These are phyloP conservation scores for Drosophila simulans DNA, from an alignment of 1,140 invertebrate genomes.

Conservation along the genomic window DNA sequence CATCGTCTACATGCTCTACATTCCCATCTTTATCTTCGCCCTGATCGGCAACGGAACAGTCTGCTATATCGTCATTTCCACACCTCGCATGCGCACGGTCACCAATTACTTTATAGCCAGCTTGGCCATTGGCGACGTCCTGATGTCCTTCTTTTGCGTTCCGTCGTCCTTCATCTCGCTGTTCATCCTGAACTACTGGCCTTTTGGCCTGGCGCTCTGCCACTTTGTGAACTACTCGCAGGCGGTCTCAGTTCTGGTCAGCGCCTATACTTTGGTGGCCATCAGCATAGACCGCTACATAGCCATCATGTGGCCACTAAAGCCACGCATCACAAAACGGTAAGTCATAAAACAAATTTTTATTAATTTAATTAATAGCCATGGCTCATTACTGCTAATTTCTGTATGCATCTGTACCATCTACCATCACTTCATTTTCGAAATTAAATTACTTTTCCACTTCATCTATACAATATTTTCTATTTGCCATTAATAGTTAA, in stretches of 20 bases:
- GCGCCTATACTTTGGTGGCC: conserved; percentile 93
- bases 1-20: conserved; percentile 90
- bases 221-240: conserved; percentile 91
- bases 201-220: conserved; percentile 92
- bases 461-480: no score
- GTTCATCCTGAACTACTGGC: conserved; percentile 91
- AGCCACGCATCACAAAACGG: conserved; percentile 90
- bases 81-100: conserved; percentile 92
- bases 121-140: conserved; percentile 92
- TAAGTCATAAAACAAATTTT: conserved; percentile 63
- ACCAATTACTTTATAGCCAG: conserved; percentile 96
- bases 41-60: conserved; percentile 92
- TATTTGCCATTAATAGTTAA: no score
- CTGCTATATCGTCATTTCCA: conserved; percentile 91
- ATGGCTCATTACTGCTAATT: no score
- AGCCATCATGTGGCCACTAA: conserved; percentile 94
- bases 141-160: conserved; percentile 94
- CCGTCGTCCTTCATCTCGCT: conserved; percentile 93
- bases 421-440: no score
- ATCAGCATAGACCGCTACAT: conserved; percentile 94
- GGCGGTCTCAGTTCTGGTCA: conserved; percentile 92
- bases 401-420: no score
- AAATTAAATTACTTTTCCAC: no score
- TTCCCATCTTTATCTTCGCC: conserved; percentile 90
- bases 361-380: no score